Percentiles rank a stretch among this genome's conserved stretches.
phyloP scores from a whole-genome alignment of 2,113 vertebrate species.

The Gymnocephalus cernua region DNA sequence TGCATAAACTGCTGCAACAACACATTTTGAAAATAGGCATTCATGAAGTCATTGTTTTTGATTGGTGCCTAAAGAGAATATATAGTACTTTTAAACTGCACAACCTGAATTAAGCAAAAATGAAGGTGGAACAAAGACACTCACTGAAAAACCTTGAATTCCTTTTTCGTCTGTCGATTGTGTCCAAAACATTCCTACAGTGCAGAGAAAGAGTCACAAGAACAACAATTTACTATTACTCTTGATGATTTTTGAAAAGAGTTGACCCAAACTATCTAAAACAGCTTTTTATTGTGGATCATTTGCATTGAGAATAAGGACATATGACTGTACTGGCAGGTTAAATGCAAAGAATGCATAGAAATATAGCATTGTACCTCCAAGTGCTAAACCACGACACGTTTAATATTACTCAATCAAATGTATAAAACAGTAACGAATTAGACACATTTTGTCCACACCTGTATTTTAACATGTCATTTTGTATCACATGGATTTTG shows the following conservation, averaged over 20 bases:
- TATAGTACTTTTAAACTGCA: background rate
- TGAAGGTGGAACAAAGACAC: conserved; percentile 52
- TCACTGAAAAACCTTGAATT: conserved; percentile 84
- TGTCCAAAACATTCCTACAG: conserved; percentile 70
- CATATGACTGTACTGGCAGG: background rate
- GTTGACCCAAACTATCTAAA: background rate
- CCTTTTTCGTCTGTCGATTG: conserved; percentile 64
- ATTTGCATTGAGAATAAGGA: background rate
- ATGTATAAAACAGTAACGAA: background rate
- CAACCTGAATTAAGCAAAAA: background rate
- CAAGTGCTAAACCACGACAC: background rate
- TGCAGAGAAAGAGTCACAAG: conserved; percentile 3
- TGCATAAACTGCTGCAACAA: background rate
- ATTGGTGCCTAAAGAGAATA: background rate
- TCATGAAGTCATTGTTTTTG: background rate
- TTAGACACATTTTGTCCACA: background rate
- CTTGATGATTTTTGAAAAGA: background rate
- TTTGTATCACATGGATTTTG: background rate
- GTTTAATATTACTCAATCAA: background rate
- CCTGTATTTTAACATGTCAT: background rate
- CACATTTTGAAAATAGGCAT: background rate
- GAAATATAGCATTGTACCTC: background rate
- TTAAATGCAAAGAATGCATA: background rate
- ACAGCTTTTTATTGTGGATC: background rate
- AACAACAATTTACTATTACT: background rate